These are phyloP conservation scores for Diloba caeruleocephala DNA, from an alignment of 2,888 invertebrate species.

Conservation along the genomic window DNA sequence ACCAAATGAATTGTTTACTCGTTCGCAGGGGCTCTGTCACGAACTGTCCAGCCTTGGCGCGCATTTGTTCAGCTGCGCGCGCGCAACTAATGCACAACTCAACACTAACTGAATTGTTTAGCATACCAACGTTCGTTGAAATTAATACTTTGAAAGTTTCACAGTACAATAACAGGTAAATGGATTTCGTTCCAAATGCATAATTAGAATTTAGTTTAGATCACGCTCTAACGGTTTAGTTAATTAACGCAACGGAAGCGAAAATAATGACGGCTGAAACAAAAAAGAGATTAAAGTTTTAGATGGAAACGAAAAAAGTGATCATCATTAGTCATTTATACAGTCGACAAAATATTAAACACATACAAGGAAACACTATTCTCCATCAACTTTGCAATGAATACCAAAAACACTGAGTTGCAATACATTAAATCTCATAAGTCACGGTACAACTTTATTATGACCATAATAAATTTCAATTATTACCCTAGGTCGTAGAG, in stretches of 20 bases:
- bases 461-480: slow-evolving; percentile 15
- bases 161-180: slow-evolving; percentile 18
- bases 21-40: slow-evolving; percentile 56
- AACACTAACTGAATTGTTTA: slow-evolving; percentile 53
- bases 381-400: too few relatives aligned
- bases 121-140: slow-evolving; percentile 46
- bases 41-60: slow-evolving; percentile 68
- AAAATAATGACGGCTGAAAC: slow-evolving; percentile 35
- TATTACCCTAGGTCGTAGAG: slow-evolving; percentile 21
- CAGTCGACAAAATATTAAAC: slow-evolving; percentile 7
- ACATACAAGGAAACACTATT: neutral
- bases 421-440: too few relatives aligned
- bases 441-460: neutral
- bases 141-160: slow-evolving; percentile 47
- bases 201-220: slow-evolving; percentile 33
- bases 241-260: slow-evolving; percentile 45
- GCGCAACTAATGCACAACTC: slow-evolving; percentile 47
- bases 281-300: slow-evolving; percentile 20
- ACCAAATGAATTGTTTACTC: slow-evolving; percentile 55
- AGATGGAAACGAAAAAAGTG: slow-evolving; percentile 25
- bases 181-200: slow-evolving; percentile 28
- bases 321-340: slow-evolving; percentile 28
- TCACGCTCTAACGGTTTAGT: slow-evolving; percentile 41
- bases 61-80: slow-evolving; percentile 75
- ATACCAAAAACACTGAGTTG: too few relatives aligned